Conservation (phyloP, 2,888 invertebrate species). For the Pristionchus japonicus region DNA sequence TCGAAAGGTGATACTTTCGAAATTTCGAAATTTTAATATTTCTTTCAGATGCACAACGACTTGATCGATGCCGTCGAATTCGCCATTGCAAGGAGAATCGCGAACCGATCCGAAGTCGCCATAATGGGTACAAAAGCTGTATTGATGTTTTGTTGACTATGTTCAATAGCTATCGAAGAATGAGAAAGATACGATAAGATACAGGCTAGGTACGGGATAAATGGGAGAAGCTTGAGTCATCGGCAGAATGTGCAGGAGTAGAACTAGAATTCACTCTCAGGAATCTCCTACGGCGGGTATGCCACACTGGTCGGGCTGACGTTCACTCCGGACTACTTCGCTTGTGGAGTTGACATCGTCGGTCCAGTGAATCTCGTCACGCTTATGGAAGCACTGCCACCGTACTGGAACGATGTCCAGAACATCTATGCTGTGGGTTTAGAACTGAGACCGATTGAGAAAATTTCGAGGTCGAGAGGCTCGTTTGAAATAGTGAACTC, state of each 20-base stretch:
- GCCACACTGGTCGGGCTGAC: conserved; percentile 73
- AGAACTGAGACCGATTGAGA: no score
- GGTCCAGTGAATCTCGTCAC: conserved; percentile 72
- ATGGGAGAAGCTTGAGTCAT: no score
- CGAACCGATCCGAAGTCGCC: conserved; percentile 63
- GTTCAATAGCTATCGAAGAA: no score
- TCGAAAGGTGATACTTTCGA: not conserved
- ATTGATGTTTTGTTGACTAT: no score
- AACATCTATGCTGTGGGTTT: conserved; percentile 49
- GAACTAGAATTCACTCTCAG: conserved; percentile 27
- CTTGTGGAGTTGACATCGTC: conserved; percentile 73
- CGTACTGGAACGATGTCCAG: conserved; percentile 72
- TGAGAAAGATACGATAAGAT: no score
- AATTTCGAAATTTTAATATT: conserved; percentile 50
- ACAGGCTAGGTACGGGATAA: no score
- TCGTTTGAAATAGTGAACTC: no score
- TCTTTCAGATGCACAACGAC: conserved; percentile 73
- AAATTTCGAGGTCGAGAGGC: no score
- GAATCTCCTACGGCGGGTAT: conserved; percentile 72
- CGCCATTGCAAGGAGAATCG: conserved; percentile 65
- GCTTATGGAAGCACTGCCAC: conserved; percentile 72
- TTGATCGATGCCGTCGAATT: conserved; percentile 73
- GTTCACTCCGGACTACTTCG: conserved; percentile 72
- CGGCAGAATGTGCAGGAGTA: no score
- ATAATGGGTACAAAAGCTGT: conserved; percentile 68